phyloP scores from a whole-genome alignment of 2,113 vertebrate genomes.

The Callocephalon fimbriatum region DNA sequence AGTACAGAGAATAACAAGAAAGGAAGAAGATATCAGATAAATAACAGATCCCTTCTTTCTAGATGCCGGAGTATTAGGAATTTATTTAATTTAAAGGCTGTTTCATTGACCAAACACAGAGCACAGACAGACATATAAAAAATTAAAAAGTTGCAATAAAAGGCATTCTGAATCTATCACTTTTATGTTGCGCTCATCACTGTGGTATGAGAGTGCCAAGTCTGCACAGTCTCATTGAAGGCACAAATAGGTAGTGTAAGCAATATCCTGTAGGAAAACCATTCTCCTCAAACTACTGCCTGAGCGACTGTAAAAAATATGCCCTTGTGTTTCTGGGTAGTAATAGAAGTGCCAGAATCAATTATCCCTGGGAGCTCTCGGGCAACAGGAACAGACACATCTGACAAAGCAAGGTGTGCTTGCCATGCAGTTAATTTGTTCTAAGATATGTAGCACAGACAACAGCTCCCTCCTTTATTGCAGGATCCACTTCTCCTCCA shows the following conservation, averaged over 20 bases:
- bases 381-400: not conserved
- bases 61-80: not conserved
- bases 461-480: not conserved
- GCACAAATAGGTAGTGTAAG: not conserved
- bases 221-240: not conserved
- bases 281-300: not conserved
- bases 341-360: constrained; percentile 56
- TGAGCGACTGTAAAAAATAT: not conserved
- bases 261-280: constrained; percentile 10
- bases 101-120: not conserved
- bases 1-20: not conserved
- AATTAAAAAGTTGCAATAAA: not conserved
- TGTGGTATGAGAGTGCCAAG: not conserved
- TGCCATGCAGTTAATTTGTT: not conserved
- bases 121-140: not conserved
- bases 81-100: not conserved
- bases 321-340: constrained; percentile 18
- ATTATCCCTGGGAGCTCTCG: not conserved
- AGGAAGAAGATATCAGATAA: not conserved
- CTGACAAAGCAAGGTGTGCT: not conserved
- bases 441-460: not conserved
- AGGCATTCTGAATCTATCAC: not conserved
- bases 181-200: not conserved
- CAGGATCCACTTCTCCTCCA: not conserved
- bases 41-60: not conserved